Base-by-base conservation (phyloP, 1,140 invertebrate genomes). In the Micrasema minimum region DNA sequence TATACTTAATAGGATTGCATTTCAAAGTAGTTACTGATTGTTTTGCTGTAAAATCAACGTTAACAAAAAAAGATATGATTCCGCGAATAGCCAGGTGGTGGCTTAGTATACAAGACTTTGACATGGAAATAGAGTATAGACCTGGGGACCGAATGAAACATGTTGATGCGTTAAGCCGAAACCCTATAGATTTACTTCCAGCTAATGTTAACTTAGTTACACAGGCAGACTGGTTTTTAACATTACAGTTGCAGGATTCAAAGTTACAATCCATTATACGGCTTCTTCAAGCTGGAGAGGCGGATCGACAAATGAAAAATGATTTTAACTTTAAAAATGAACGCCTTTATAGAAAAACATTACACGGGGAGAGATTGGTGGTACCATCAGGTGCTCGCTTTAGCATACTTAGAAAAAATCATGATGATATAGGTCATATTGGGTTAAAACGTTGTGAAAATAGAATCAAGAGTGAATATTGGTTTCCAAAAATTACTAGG, bases 101-200 rank as follows among this genome's bases (percentile, higher is more conserved):
- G 66, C 57, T 80, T 3, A 64, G 72, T 9, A 35, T 79, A 12
- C 71, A 77, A 64, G 79, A 80, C 55, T 80, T 55, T 57, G 64
- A 77, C 61, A 81, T 74, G 48, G 14, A 22, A 0, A 77, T 79
- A 10, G 76, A 78, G 57, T 76, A 81, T 57, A 12, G 77, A 1
- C 48, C 77, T 4, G 77, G 79, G 5, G 16, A 22, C 23, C 75
- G 71, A 22, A 80, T 80, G 78, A 51, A 46, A 14, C 79, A 81
- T 61, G 79, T 76, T 0, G 79, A 84, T 75, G 79, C 79, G 0
- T 66, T 82, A 6, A 82, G 80, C 51, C 53, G 78, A 1, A 74
- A 79, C 55, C 77, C 77, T 1, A 18, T 65, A 14, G 61, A 22
- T 11, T 46, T 26, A 2, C 37, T 45, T 11, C 20, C 41, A 37